phyloP scores from a whole-genome alignment of 2,888 invertebrate genomes.

The Drosophila diplacantha region DNA sequence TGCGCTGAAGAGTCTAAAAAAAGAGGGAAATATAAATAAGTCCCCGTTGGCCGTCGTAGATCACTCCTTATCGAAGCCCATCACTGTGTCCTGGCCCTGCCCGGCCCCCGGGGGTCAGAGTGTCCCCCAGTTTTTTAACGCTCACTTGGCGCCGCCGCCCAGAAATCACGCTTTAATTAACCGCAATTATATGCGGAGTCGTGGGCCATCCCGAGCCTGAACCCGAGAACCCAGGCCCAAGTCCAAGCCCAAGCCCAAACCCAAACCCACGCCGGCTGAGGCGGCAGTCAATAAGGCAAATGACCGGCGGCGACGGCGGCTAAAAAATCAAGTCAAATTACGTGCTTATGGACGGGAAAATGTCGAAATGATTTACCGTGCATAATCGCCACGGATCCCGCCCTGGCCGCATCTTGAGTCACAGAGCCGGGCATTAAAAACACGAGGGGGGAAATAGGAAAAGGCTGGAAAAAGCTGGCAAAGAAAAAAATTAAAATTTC shows the following conservation, averaged over 20 bases:
- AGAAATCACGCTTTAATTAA: conserved; percentile 67
- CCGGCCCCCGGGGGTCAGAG: conserved; percentile 1
- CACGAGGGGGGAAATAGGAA: conserved; percentile 8
- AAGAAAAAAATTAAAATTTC: conserved; percentile 60
- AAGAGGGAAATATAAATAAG: conserved; percentile 10
- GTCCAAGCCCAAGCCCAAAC: neutral
- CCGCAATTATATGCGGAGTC: conserved; percentile 73
- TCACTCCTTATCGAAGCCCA: conserved; percentile 31
- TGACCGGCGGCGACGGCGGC: conserved; percentile 37
- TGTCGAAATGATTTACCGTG: conserved; percentile 75
- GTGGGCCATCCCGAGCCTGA: conserved; percentile 38
- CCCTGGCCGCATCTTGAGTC: conserved; percentile 50
- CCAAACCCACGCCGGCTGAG: conserved; percentile 8
- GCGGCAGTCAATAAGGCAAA: conserved; percentile 66
- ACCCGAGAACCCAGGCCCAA: neutral
- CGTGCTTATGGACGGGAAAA: conserved; percentile 74
- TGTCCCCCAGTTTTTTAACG: conserved; percentile 34
- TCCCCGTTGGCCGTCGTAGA: conserved; percentile 12
- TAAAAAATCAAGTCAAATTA: conserved; percentile 71
- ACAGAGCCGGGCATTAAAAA: conserved; percentile 28
- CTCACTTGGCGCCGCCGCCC: conserved; percentile 30
- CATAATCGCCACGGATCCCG: conserved; percentile 62
- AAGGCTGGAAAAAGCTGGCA: conserved; percentile 27
- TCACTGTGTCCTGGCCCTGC: conserved; percentile 1
- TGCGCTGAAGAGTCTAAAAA: neutral